Evolutionary conservation across 2,888 invertebrate species (phyloP).

Genomic region (Ornithoptera priamus): DNA sequence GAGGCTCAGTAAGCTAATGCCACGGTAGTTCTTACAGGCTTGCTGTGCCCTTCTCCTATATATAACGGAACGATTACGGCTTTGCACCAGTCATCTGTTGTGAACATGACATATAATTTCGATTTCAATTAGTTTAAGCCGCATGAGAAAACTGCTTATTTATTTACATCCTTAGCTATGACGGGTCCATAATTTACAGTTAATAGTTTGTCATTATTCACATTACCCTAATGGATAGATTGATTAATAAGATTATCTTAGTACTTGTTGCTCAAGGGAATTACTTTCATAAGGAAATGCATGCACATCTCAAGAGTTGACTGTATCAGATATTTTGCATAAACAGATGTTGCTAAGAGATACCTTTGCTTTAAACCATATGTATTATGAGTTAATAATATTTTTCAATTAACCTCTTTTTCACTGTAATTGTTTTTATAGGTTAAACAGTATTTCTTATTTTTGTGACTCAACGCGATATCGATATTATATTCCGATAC

Average conservation of each 20-base stretch:
- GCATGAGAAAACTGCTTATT: too few species aligned
- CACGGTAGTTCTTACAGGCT: too few species aligned
- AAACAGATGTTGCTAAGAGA: slow-evolving; percentile 1
- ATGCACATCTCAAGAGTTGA: slow-evolving; percentile 8
- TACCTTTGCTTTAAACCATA: neutral
- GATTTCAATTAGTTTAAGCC: too few species aligned
- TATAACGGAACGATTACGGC: too few species aligned
- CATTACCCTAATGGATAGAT: slow-evolving; percentile 10
- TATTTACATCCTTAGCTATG: neutral
- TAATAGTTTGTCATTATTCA: slow-evolving; percentile 5
- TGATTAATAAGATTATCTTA: slow-evolving; percentile 15
- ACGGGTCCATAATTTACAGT: neutral
- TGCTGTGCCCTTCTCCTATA: too few species aligned
- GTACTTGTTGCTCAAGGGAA: slow-evolving; percentile 4
- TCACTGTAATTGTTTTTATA: neutral
- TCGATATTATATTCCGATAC: too few species aligned
- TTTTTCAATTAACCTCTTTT: neutral
- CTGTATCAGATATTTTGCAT: slow-evolving; percentile 2
- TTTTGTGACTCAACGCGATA: too few species aligned
- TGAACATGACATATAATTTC: too few species aligned
- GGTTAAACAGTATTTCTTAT: too few species aligned
- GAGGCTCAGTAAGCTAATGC: too few species aligned
- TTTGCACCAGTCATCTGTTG: too few species aligned
- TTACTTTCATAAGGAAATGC: slow-evolving; percentile 14
- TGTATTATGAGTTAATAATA: neutral